Base-by-base conservation (phyloP, 2,888 invertebrate species). In the Sinotaia quadrata region DNA sequence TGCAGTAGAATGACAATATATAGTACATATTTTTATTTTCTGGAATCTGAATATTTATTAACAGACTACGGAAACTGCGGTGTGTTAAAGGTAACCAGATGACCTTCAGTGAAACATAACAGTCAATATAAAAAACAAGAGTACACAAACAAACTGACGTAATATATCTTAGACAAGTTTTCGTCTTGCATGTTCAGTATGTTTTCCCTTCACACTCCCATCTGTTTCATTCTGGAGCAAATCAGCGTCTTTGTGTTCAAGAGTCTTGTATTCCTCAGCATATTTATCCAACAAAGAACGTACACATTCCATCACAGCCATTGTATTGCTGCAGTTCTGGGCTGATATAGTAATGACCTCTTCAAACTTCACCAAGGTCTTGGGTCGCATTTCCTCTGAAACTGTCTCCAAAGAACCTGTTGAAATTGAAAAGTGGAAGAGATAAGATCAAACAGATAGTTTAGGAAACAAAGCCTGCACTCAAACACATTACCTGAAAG, bases 341-440 rank as follows among this genome's bases (percentile, higher is more conserved):
- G 87, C 87, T 18, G 86, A 85, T 77, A 95, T 93, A 1, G 93
- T 91, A 68, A 96, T 87, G 66, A 97, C 91, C 77, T 93, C 91
- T 75, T 93, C 91, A 88, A 97, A 96, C 65, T 91, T 89, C 7
- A 96, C 87, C 0, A 92, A 78, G 78, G 89, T 91, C 59, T 91
- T 90, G 0, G 96, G 95, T 68, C 91, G 90, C 34, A 94, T 88
- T 74, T 93, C 91, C 71, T 91, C 90, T 0, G 93, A 92, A 76
- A 93, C 91, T 37, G 91, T 88, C 0, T 73, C 71, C 18, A 81
- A 52, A 4, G 78, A 79, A 57, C 77, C 83, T 83, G 78, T 33
- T 78, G 76, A 54, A 36, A 60, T 57, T 69, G 67, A 59, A n/a
- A 47, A 31, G 36, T 15, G 15, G 15, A 12, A 36, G 24, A 44